Percentiles rank a stretch among this genome's conserved stretches.
Conservation (phyloP, 2,113 vertebrate species). For the Ammodytes marinus region DNA sequence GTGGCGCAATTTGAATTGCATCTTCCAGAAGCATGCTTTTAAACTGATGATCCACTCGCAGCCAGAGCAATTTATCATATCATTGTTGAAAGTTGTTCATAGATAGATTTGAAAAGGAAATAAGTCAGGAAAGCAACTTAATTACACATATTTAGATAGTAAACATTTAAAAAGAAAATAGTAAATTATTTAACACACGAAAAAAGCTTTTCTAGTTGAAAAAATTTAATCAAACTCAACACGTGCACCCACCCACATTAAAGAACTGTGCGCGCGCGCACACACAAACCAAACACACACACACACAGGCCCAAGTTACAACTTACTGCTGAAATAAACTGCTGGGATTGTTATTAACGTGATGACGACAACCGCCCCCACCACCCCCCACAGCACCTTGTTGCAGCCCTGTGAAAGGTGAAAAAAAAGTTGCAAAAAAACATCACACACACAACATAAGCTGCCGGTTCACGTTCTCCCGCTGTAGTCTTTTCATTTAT, state of each 20-base stretch:
- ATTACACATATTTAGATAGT: not conserved
- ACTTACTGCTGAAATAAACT: conserved; percentile 85
- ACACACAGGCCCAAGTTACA: not conserved
- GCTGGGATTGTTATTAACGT: conserved; percentile 80
- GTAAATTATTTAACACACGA: not conserved
- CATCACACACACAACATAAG: conserved; percentile 11
- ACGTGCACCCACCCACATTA: no score
- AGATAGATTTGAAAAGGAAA: not conserved
- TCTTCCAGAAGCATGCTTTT: not conserved
- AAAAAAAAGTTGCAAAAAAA: conserved; percentile 38
- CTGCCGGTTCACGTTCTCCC: not conserved
- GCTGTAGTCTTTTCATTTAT: no score
- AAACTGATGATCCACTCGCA: not conserved
- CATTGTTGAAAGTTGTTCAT: not conserved
- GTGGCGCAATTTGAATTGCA: conserved; percentile 61
- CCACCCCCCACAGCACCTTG: conserved; percentile 75
- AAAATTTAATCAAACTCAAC: no score
- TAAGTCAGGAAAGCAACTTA: not conserved
- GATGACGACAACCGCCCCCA: conserved; percentile 82
- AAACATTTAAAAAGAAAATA: not conserved
- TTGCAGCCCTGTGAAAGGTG: conserved; percentile 76
- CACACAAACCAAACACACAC: not conserved
- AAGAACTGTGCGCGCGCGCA: not conserved
- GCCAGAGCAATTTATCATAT: not conserved
- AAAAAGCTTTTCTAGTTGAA: not conserved